Conservation (phyloP, 1,140 invertebrate genomes). For the Dendroctonus ponderosae region DNA sequence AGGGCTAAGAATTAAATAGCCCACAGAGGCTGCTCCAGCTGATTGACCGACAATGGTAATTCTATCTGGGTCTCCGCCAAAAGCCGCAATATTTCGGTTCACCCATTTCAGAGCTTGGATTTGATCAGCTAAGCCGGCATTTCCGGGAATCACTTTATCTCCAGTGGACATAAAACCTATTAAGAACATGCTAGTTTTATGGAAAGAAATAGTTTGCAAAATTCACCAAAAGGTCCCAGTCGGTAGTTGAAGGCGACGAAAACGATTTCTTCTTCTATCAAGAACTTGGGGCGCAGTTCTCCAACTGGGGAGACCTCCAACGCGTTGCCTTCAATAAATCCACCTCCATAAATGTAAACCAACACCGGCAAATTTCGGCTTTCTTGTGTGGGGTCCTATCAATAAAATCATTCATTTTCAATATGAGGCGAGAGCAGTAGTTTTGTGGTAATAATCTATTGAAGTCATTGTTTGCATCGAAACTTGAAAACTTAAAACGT, state of each 20-base stretch:
- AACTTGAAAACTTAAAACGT: no score
- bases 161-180: constrained; percentile 51
- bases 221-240: constrained; percentile 25
- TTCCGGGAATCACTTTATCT: constrained; percentile 52
- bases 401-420: constrained; percentile 28
- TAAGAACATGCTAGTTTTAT: no score
- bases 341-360: constrained; percentile 26
- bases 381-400: constrained; percentile 1
- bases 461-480: neutral
- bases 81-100: constrained; percentile 48
- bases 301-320: neutral
- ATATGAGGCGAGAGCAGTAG: neutral
- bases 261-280: constrained; percentile 17
- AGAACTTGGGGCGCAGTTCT: constrained; percentile 10
- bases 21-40: constrained; percentile 52
- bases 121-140: constrained; percentile 53
- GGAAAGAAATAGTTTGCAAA: neutral
- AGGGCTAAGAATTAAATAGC: constrained; percentile 54
- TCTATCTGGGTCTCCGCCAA: constrained; percentile 52
- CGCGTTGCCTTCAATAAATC: constrained; percentile 16
- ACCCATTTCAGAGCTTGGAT: constrained; percentile 52
- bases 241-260: constrained; percentile 21
- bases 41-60: constrained; percentile 54
- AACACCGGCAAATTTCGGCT: constrained; percentile 12
- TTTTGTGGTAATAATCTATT: no score